These are phyloP conservation scores for Physella acuta DNA, from an alignment of 1,140 invertebrate species.

Conservation along the genomic window DNA sequence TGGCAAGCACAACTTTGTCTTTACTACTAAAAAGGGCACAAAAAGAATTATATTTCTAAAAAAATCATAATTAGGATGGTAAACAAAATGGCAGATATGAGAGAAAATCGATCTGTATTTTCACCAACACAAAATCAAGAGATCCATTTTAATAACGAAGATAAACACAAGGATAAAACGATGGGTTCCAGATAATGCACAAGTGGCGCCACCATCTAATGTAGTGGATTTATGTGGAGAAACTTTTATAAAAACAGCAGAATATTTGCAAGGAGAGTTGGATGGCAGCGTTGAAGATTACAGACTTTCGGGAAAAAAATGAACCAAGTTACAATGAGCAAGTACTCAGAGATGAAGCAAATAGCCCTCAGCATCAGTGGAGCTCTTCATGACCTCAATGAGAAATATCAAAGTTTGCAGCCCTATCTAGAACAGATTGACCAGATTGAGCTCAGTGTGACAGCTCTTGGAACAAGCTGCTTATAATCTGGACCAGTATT, in stretches of 20 bases:
- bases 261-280: neutral
- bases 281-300: conserved; percentile 57
- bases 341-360: conserved; percentile 59
- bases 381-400: conserved; percentile 54
- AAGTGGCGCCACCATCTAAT: neutral
- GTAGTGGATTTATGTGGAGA: neutral
- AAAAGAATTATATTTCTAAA: too few relatives aligned
- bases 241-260: neutral
- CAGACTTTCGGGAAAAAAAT: conserved; percentile 57
- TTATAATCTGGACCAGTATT: conserved; percentile 59
- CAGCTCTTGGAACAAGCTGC: conserved; percentile 57
- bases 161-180: too few relatives aligned
- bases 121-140: too few relatives aligned
- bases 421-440: conserved; percentile 60
- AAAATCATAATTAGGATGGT: too few relatives aligned
- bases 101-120: too few relatives aligned
- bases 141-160: too few relatives aligned
- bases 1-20: too few relatives aligned
- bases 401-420: conserved; percentile 57
- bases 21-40: too few relatives aligned
- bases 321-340: conserved; percentile 56
- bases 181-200: too few relatives aligned
- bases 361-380: conserved; percentile 51
- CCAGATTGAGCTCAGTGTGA: conserved; percentile 58
- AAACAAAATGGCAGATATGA: too few relatives aligned